Evolutionary conservation across 2,797 vertebrate genomes (phyloP).

Genomic region (Sphenopsis melanotis): DNA sequence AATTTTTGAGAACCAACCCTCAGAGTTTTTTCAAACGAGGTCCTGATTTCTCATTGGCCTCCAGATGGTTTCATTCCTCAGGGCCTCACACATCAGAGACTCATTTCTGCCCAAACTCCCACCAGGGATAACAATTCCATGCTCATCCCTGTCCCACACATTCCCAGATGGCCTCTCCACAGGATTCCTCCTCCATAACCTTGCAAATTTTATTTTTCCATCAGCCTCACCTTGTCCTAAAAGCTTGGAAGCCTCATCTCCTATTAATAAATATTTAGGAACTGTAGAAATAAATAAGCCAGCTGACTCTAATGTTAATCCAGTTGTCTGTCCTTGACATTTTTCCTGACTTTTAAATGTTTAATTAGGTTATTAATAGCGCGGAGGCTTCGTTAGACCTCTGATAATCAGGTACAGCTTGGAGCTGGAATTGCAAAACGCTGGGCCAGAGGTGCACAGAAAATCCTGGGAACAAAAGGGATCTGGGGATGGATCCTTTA

Average conservation of each 20-base stretch:
- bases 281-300: constrained; percentile 41
- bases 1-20: neutral
- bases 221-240: neutral
- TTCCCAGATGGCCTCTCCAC: neutral
- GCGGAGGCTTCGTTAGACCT: constrained; percentile 28
- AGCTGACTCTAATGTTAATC: constrained; percentile 5
- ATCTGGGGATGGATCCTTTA: neutral
- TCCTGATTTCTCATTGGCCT: neutral
- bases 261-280: constrained; percentile 58
- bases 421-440: neutral
- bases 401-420: neutral
- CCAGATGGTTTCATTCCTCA: neutral
- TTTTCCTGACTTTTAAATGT: constrained; percentile 56
- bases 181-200: neutral
- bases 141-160: neutral
- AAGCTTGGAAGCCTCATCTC: constrained; percentile 11
- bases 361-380: constrained; percentile 62
- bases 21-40: neutral
- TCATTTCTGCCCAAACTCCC: neutral
- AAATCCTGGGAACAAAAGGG: neutral
- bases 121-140: neutral
- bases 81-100: neutral
- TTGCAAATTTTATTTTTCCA: neutral
- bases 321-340: constrained; percentile 49
- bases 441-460: neutral